Percentiles rank a stretch among this genome's conserved stretches.
Conservation (phyloP, 2,888 invertebrate species). For the Plebejus argus region DNA sequence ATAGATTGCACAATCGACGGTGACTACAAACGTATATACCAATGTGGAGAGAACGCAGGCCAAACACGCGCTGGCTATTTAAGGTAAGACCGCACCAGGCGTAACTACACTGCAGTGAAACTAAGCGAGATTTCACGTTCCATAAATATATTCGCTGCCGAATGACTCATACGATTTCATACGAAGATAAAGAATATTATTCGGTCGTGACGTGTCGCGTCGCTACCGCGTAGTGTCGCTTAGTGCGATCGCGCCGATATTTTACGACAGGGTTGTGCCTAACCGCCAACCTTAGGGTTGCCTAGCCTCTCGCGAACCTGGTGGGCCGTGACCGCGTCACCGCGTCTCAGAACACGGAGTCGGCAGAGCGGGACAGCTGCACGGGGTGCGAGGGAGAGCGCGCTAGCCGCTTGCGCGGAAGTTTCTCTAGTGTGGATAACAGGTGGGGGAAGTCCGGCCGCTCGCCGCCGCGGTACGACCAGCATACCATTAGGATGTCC, state of each 20-base stretch:
- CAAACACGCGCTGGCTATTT: too few relatives aligned
- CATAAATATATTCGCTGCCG: too few relatives aligned
- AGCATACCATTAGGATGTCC: constrained; percentile 98
- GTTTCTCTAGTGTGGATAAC: constrained; percentile 91
- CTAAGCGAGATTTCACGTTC: too few relatives aligned
- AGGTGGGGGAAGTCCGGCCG: constrained; percentile 95
- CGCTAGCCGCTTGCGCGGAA: constrained; percentile 97
- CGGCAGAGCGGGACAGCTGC: constrained; percentile 96
- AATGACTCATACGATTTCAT: too few relatives aligned
- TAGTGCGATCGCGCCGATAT: neutral
- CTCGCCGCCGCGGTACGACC: constrained; percentile 92
- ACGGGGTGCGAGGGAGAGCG: constrained; percentile 99
- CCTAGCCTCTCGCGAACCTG: constrained; percentile 8
- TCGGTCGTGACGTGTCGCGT: too few relatives aligned
- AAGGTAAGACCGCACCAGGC: too few relatives aligned
- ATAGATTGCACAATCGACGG: too few relatives aligned
- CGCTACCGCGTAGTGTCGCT: too few relatives aligned
- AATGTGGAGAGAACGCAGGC: too few relatives aligned
- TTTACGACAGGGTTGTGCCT: neutral
- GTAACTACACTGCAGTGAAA: too few relatives aligned
- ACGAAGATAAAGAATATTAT: too few relatives aligned
- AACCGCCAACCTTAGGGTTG: neutral
- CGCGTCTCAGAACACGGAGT: constrained; percentile 79
- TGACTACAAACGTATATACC: too few relatives aligned
- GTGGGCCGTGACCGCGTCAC: constrained; percentile 78